Base-by-base conservation (phyloP, 2,113 vertebrate genomes). In the Damaliscus lunatus region DNA sequence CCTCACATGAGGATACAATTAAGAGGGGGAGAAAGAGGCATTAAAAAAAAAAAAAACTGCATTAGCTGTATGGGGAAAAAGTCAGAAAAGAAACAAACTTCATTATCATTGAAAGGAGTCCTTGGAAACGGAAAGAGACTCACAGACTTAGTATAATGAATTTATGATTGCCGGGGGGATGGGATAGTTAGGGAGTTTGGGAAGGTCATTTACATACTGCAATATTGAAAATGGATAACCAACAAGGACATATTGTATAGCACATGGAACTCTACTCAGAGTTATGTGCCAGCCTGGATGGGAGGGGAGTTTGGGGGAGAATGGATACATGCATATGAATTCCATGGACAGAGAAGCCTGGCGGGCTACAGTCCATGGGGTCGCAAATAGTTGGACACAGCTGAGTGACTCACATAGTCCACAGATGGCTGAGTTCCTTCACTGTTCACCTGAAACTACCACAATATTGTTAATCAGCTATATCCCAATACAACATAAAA, bases 11-110 rank as follows among this genome's bases (percentile, higher is more conserved):
- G 27, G 62, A 78, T 43, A 67, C 60, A 62, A 55, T 25, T 23
- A 71, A 33, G 53, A 67, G 29, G 1, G 0, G 0, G 0, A 59
- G 40, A 52, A 64, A 80, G 6, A 40, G 12, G 52, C 84, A 57
- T 91, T 14, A 31, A 83, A 36, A 83, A 84, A 31, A 83, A 36
- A 83, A 84, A 93, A 67, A 59, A 9, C 36, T 29, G 4, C 14
- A 62, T 71, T 85, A 33, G 1, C 43, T 43, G 8, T 88, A 17
- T 6, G 40, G 31, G 15, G 60, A 11, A 86, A 92, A 96, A 71
- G 3, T 82, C 8, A 60, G 71, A 53, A 83, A 92, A 83, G 62
- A 84, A 95, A 52, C 11, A 67, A 77, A 80, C 19, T 7, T 91
- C 60, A 8, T 0, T 3, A 19, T 53, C n/a, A 31, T 1, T 83